phyloP scores from a whole-genome alignment of 2,113 vertebrate species.

The Crypturellus undulatus region DNA sequence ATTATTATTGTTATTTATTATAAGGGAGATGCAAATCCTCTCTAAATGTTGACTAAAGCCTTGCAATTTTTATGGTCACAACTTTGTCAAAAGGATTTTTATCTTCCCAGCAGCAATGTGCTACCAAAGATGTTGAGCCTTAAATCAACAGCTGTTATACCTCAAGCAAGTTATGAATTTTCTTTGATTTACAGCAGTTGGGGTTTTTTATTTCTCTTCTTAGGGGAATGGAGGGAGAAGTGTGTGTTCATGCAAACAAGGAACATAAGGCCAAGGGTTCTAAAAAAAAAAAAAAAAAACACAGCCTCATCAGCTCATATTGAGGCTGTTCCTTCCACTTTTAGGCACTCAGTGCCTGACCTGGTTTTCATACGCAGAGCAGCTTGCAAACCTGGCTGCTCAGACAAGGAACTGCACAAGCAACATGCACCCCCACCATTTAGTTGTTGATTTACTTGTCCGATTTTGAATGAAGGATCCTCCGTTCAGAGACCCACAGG shows the following conservation, averaged over 20 bases:
- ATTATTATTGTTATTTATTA: slow-evolving; percentile 70
- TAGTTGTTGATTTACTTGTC: neutral
- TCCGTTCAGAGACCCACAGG: neutral
- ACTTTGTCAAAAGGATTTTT: slow-evolving; percentile 77
- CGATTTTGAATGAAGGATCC: neutral
- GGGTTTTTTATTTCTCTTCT: slow-evolving; percentile 36
- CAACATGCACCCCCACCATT: neutral
- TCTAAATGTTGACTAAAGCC: slow-evolving; percentile 73
- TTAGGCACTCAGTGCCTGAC: neutral
- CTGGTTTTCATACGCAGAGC: neutral
- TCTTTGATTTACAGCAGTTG: slow-evolving; percentile 77
- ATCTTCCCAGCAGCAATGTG: slow-evolving; percentile 70
- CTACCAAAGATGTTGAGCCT: slow-evolving; percentile 74
- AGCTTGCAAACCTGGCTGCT: neutral
- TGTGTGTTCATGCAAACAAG: slow-evolving; percentile 39
- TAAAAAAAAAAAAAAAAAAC: neutral
- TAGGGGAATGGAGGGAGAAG: slow-evolving; percentile 1
- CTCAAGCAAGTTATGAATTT: slow-evolving; percentile 80
- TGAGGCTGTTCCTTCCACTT: neutral
- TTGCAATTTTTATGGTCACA: slow-evolving; percentile 76
- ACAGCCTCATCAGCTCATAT: neutral
- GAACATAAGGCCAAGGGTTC: slow-evolving; percentile 26
- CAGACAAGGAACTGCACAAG: neutral
- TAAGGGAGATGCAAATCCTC: slow-evolving; percentile 68
- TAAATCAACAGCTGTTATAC: slow-evolving; percentile 83